A percentile compares a stretch with the other conserved stretches of the same genome.
These are phyloP conservation scores for Phataginus tetradactyla DNA, from an alignment of 2,797 vertebrate species.

Conservation along the genomic window DNA sequence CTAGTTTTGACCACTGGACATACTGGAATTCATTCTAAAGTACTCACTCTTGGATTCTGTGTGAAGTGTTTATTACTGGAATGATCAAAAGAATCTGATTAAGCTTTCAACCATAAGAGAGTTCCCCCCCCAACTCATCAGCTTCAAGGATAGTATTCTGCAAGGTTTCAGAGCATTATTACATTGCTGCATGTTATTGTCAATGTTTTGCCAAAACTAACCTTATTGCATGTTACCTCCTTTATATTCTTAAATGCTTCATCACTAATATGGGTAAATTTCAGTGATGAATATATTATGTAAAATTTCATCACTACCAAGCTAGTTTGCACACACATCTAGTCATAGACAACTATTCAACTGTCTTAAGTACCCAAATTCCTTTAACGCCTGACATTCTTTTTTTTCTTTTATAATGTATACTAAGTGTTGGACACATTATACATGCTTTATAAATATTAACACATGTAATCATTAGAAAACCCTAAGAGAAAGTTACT, in stretches of 20 bases:
- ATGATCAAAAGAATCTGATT: slow-evolving; percentile 2
- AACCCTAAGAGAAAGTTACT: no score
- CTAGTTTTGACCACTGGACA: neutral
- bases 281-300: slow-evolving; percentile 22
- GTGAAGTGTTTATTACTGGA: slow-evolving; percentile 16
- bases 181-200: neutral
- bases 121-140: neutral
- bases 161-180: slow-evolving; percentile 3
- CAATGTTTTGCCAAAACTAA: neutral
- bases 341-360: neutral
- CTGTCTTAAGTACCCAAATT: slow-evolving; percentile 22
- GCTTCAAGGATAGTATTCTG: neutral
- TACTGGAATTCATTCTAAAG: neutral
- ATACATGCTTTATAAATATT: no score
- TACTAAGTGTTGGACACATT: no score
- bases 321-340: neutral
- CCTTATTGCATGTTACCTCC: neutral
- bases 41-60: neutral
- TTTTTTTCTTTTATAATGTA: neutral
- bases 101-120: neutral
- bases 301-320: neutral
- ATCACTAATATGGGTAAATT: slow-evolving; percentile 39
- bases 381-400: neutral
- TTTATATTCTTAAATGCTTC: neutral
- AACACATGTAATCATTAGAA: no score